Base-by-base conservation (phyloP, 2,888 invertebrate species). In the Philereme transversata region DNA sequence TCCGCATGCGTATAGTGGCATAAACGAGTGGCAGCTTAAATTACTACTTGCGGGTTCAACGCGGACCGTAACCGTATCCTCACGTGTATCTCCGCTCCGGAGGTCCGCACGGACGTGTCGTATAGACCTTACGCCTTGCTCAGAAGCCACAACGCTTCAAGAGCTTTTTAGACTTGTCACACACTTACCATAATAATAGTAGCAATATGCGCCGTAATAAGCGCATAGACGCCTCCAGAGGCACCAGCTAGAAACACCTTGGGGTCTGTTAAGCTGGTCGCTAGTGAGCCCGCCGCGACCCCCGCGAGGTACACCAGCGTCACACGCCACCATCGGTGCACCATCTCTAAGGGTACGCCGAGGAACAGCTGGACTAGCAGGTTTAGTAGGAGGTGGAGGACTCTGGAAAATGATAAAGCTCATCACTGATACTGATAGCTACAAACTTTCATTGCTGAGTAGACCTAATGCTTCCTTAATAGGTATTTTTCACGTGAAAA, bases 281-380 rank as follows among this genome's bases (percentile, higher is more conserved):
- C 96, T 68, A 97, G 92, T 0, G 97, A 97, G 4, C 98, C 98
- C 1, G 97, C 97, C 0, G 96, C 84, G 0, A 98, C 97, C 0
- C 98, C 98, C 0, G 97, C 95, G 44, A 96, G 81, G 83, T 98
- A 98, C 38, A 98, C 96, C 8, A 96, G 86, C 0, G 96, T 91
- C 5, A 99, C 96, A 51, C 99, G 93, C 98, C 98, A 98, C 96
- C 97, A 98, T 70, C 96, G 95, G 86, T 99, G 99, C 0, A 99
- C 99, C 95, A 99, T 96, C 89, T 99, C 99, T 64, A 99, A 87
- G 0, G 99, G 98, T 7, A 99, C 95, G 0, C 99, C 99, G 60
- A 99, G 93, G 84, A 99, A 94, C 62, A 99, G 92, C 86, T 99
- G 99, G 64, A 99, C 97, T 56, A 98, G 87, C 34, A 99, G 92